Conservation (phyloP, 2,113 vertebrate species). For the Chaetura pelagica region DNA sequence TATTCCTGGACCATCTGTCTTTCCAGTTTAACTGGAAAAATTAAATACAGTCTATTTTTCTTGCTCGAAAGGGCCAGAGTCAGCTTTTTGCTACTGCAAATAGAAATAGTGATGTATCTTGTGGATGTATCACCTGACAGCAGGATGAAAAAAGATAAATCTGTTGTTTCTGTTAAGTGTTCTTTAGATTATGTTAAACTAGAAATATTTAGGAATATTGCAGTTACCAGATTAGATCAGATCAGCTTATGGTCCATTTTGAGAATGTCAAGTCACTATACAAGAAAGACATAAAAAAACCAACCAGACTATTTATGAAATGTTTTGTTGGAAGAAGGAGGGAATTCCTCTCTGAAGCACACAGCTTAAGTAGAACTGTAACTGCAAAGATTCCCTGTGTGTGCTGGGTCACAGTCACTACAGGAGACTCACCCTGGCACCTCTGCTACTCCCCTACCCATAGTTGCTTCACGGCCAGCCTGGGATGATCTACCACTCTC, state of each 20-base stretch:
- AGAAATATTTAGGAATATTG: slow-evolving; percentile 9
- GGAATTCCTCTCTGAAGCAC: background rate
- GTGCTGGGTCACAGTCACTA: background rate
- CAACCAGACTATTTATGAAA: fast-evolving
- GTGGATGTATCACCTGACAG: background rate
- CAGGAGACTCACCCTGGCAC: background rate
- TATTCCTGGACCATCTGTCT: background rate
- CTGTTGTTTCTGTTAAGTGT: background rate
- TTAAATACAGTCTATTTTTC: background rate
- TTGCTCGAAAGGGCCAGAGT: background rate
- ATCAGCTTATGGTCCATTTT: background rate
- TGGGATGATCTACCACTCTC: background rate
- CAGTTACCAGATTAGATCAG: background rate
- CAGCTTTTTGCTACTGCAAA: background rate
- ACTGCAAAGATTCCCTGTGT: background rate
- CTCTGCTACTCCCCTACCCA: background rate
- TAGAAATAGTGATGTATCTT: background rate
- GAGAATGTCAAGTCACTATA: background rate
- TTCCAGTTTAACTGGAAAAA: background rate
- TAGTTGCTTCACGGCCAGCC: background rate
- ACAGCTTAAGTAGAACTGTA: background rate
- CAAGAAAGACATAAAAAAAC: background rate
- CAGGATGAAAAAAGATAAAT: background rate
- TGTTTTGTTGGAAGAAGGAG: background rate
- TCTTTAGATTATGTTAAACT: background rate